Percentiles rank a stretch among this genome's conserved stretches.
These are phyloP conservation scores for Ceratitis capitata DNA, from an alignment of 1,140 invertebrate species.

Conservation along the genomic window DNA sequence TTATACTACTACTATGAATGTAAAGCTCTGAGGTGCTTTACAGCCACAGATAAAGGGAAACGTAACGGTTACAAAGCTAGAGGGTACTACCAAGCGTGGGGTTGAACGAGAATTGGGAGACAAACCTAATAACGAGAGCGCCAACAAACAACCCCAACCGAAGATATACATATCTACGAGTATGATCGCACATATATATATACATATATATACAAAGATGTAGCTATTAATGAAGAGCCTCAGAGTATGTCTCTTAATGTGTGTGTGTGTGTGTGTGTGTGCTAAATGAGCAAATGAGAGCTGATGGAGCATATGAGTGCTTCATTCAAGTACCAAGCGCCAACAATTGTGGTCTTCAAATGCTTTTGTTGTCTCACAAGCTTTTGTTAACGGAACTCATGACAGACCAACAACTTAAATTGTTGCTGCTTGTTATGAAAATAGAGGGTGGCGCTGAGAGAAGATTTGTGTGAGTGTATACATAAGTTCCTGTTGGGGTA, in stretches of 20 bases:
- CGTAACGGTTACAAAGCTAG: neutral
- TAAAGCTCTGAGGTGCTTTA: neutral
- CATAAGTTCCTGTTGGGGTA: neutral
- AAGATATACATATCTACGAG: no score
- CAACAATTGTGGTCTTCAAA: slow-evolving; percentile 11
- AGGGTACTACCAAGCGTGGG: neutral
- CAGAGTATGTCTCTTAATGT: neutral
- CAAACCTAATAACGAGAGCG: no score
- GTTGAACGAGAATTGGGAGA: neutral
- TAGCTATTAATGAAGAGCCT: no score
- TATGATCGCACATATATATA: no score
- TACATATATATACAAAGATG: no score
- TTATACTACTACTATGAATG: no score
- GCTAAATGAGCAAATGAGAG: slow-evolving; percentile 21
- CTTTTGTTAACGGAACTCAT: neutral
- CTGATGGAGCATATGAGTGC: slow-evolving; percentile 16
- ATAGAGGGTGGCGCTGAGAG: no score
- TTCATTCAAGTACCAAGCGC: slow-evolving; percentile 3
- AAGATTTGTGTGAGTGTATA: no score
- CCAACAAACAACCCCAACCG: no score
- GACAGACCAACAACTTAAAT: neutral
- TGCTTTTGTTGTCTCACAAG: neutral
- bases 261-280: neutral
- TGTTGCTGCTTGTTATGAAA: neutral
- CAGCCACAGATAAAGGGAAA: neutral